Conservation (phyloP, 2,797 vertebrate species). For the Psittacula derbiana region DNA sequence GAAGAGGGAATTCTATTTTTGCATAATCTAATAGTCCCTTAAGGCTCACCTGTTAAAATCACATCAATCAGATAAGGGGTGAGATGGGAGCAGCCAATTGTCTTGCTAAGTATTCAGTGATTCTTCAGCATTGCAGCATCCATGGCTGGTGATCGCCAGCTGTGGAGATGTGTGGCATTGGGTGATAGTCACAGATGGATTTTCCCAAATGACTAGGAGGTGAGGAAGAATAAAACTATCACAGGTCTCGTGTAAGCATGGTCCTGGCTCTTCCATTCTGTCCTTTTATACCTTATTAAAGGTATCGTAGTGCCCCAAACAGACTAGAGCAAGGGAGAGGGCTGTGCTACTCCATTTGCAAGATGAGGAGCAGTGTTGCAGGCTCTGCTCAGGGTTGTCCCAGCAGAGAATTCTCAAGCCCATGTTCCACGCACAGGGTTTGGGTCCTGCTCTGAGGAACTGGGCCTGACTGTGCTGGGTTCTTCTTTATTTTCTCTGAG, state of each 20-base stretch:
- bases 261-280: background rate
- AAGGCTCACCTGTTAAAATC: constrained; percentile 21
- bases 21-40: constrained; percentile 17
- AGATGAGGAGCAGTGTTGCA: background rate
- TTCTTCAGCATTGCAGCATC: background rate
- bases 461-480: background rate
- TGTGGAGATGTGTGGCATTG: background rate
- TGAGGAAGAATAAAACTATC: background rate
- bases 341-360: background rate
- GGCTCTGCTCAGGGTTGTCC: background rate
- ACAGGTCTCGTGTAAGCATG: background rate
- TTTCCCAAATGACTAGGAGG: background rate
- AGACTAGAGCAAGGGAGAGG: background rate
- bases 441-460: background rate
- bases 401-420: background rate
- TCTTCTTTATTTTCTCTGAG: background rate
- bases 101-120: background rate
- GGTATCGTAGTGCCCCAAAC: background rate
- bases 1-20: constrained; percentile 28
- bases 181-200: background rate
- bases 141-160: rapidly evolving
- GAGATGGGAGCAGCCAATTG: background rate
- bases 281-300: background rate
- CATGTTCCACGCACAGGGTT: rapidly evolving
- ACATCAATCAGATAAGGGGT: background rate